Base-by-base conservation (phyloP, 2,888 invertebrate species). In the Proisotoma minuta region DNA sequence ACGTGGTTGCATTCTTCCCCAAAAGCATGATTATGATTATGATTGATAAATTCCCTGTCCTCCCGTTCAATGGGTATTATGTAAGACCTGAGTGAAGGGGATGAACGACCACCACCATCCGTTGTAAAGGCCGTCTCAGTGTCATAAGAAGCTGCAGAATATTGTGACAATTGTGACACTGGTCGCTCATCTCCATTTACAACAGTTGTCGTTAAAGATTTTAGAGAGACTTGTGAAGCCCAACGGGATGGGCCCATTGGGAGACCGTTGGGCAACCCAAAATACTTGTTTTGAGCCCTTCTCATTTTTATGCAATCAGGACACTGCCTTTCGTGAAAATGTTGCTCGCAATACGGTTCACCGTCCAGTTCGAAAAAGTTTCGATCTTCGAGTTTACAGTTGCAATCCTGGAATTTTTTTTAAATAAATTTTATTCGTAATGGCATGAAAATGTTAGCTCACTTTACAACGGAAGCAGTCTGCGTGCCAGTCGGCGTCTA, bases 251-350 rank as follows among this genome's bases (percentile, higher is more conserved):
- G 59, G 34, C 63, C 62, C 58, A 64, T 60, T 4, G 66, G 62
- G 2, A 62, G 52, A 24, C 50, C 51, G 24, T 54, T 57, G 10
- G 69, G 43, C 2, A 69, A 57, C 48, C 73, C 71, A 57, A 70
- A 73, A 51, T 71, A 73, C 15, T 53, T 50, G 23, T 71, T 68
- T 50, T 71, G 68, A 8, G 70, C 72, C 8, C 72, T 59, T 8
- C 73, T 62, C 40, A 73, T 69, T 47, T 69, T 70, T n/a, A 73
- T 66, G 52, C 73, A 73, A 60, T 73, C 73, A 0, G 73, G 73
- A 60, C 73, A 73, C 60, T 72, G 71, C 2, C 72, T 62, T 39
- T 69, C 73, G 49, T 73, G 73, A 50, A 69, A 72, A 47, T 71
- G 71, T 49, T 66, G 65, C 34, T 72, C 68, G 57, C 73, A 73